Evolutionary conservation across 2,797 vertebrate species (phyloP).

Genomic region (Trematomus bernacchii): DNA sequence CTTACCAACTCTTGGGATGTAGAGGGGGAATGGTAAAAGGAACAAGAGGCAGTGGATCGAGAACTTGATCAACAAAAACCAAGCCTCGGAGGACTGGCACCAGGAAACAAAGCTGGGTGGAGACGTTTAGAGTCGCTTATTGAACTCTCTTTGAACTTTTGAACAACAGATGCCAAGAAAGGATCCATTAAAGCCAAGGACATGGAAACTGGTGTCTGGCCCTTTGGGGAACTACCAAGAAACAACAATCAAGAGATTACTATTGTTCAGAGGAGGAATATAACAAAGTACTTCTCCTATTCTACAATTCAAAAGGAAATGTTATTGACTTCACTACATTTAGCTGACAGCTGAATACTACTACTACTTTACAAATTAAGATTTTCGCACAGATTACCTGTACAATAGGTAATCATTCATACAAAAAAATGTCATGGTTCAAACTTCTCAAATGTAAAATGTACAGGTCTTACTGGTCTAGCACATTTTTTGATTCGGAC

Average conservation of each 20-base stretch:
- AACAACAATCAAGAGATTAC: not conserved
- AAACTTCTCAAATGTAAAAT: too few species aligned
- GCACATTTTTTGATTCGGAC: too few species aligned
- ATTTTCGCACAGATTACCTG: too few species aligned
- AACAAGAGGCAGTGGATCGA: not conserved
- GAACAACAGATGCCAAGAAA: not conserved
- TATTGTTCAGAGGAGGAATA: too few species aligned
- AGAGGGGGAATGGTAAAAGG: constrained; percentile 1
- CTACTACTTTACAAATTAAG: too few species aligned
- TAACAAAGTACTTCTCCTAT: too few species aligned
- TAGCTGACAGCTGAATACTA: too few species aligned
- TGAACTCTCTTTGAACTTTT: constrained; percentile 32
- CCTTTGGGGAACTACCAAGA: not conserved
- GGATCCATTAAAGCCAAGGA: constrained; percentile 11
- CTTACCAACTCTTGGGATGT: not conserved
- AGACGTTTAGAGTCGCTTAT: not conserved
- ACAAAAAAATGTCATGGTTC: too few species aligned
- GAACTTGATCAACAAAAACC: constrained; percentile 3
- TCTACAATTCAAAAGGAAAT: too few species aligned
- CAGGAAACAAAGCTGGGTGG: constrained; percentile 6
- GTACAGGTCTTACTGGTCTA: too few species aligned
- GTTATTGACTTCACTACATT: too few species aligned
- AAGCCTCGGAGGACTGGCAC: constrained; percentile 6
- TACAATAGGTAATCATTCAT: too few species aligned
- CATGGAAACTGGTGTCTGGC: not conserved